These are phyloP conservation scores for Drosophila dunni DNA, from an alignment of 1,140 invertebrate genomes.

Conservation along the genomic window DNA sequence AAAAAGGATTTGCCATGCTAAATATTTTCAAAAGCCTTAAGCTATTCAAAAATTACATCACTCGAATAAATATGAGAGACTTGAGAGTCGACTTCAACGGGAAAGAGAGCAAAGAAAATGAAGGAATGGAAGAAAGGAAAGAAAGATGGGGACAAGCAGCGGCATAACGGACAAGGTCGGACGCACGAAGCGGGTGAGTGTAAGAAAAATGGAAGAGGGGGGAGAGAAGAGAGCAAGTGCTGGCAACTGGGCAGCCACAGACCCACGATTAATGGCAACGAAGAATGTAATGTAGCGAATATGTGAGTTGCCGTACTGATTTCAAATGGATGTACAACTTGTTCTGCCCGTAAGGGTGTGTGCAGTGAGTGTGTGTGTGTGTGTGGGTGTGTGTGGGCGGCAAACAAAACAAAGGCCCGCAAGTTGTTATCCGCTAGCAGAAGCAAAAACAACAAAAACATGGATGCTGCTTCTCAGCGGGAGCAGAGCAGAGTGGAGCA, in stretches of 20 bases:
- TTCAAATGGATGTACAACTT: slow-evolving; percentile 58
- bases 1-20: slow-evolving; percentile 81
- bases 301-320: slow-evolving; percentile 76
- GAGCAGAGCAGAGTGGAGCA: neutral
- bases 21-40: slow-evolving; percentile 78
- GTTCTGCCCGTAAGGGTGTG: neutral
- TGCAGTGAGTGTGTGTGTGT: slow-evolving; percentile 10
- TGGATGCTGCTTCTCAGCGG: slow-evolving; percentile 28
- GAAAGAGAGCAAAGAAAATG: neutral
- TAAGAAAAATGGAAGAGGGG: neutral
- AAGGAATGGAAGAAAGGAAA: slow-evolving; percentile 3
- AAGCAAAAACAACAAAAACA: slow-evolving; percentile 60
- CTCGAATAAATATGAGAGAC: slow-evolving; percentile 76
- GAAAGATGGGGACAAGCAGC: neutral
- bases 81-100: slow-evolving; percentile 27
- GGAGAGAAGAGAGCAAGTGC: slow-evolving; percentile 28
- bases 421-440: slow-evolving; percentile 44
- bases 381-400: slow-evolving; percentile 43
- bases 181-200: neutral
- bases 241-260: slow-evolving; percentile 35
- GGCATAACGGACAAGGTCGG: neutral
- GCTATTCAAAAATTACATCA: slow-evolving; percentile 82
- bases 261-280: slow-evolving; percentile 78
- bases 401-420: slow-evolving; percentile 56
- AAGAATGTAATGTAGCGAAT: slow-evolving; percentile 79